Percentiles rank a stretch among this genome's conserved stretches.
phyloP scores from a whole-genome alignment of 2,113 vertebrate genomes.

The Alaudala cheleensis region DNA sequence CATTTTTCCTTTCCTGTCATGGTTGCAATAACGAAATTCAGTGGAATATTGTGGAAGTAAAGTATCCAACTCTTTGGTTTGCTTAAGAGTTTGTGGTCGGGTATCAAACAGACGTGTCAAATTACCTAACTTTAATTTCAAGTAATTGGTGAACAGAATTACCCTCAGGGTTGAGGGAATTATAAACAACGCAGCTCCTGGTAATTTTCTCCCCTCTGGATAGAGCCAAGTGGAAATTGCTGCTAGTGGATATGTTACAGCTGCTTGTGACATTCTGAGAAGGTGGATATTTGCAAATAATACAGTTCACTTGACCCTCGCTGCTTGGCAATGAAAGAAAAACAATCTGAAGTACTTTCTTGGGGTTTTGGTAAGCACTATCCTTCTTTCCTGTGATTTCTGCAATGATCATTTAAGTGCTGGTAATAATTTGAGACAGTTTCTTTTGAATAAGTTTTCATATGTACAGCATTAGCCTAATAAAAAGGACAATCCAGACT shows the following conservation, averaged over 20 bases:
- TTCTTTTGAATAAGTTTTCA: slow-evolving; percentile 6
- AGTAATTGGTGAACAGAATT: slow-evolving; percentile 71
- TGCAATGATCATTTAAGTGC: not conserved
- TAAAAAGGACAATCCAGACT: not conserved
- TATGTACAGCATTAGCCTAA: not conserved
- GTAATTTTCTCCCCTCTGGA: slow-evolving; percentile 51
- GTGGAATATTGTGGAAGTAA: slow-evolving; percentile 46
- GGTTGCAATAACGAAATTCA: slow-evolving; percentile 42
- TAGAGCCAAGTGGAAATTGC: slow-evolving; percentile 40
- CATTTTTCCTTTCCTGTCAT: slow-evolving; percentile 56
- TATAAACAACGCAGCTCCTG: slow-evolving; percentile 23
- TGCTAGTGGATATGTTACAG: slow-evolving; percentile 51
- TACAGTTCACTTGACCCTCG: not conserved
- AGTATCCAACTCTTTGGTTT: slow-evolving; percentile 55
- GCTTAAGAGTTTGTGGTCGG: slow-evolving; percentile 76
- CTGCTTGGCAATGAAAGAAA: slow-evolving; percentile 15
- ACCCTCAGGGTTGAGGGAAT: slow-evolving; percentile 54
- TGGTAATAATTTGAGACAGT: not conserved
- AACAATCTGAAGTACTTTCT: slow-evolving; percentile 30
- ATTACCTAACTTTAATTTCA: slow-evolving; percentile 79
- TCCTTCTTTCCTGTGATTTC: slow-evolving; percentile 35
- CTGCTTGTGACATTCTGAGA: not conserved
- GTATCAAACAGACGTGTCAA: slow-evolving; percentile 71
- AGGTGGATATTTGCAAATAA: slow-evolving; percentile 27
- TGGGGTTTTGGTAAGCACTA: slow-evolving; percentile 42